Evolutionary conservation across 1,140 invertebrate species (phyloP).

Genomic region (Zaprionus vittiger): DNA sequence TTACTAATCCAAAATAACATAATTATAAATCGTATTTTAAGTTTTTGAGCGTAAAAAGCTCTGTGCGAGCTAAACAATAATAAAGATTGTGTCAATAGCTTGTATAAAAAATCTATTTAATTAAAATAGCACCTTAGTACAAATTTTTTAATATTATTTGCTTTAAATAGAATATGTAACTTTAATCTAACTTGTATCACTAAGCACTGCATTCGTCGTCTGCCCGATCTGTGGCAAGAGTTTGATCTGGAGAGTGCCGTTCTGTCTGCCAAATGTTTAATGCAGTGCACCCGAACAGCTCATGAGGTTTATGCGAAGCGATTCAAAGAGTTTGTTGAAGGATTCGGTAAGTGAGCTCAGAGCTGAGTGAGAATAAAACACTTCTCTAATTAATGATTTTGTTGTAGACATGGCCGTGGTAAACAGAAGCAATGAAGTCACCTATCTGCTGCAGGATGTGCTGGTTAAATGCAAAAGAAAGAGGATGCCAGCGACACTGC

Average conservation of each 20-base stretch:
- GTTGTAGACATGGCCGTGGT: constrained; percentile 60
- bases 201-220: constrained; percentile 64
- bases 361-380: too few species aligned
- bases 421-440: constrained; percentile 50
- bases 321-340: constrained; percentile 84
- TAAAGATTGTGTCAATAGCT: not conserved
- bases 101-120: not conserved
- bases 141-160: not conserved
- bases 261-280: constrained; percentile 86
- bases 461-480: constrained; percentile 72
- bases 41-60: not conserved
- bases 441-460: constrained; percentile 60
- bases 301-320: constrained; percentile 83
- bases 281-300: constrained; percentile 85
- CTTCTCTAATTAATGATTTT: not conserved
- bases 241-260: constrained; percentile 85
- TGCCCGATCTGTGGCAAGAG: constrained; percentile 67
- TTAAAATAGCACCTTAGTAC: not conserved
- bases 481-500: constrained; percentile 39
- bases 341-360: constrained; percentile 78
- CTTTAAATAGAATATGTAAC: not conserved
- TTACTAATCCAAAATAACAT: not conserved
- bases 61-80: not conserved
- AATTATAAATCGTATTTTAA: constrained; percentile 3
- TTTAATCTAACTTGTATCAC: too few species aligned